These are phyloP conservation scores for Lindbergichthys nudifrons DNA, from an alignment of 2,797 vertebrate species.

Conservation along the genomic window DNA sequence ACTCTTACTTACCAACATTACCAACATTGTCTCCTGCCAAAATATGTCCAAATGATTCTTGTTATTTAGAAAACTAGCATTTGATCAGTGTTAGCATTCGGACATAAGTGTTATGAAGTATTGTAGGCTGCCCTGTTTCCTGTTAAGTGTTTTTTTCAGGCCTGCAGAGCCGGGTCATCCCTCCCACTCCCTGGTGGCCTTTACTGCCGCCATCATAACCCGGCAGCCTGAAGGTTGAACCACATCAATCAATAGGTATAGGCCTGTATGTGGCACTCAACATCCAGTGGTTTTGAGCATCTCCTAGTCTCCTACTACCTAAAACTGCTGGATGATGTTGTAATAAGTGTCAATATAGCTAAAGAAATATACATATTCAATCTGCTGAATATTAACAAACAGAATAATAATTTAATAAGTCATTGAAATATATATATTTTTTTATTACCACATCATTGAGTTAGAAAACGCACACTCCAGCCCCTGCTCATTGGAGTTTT, in stretches of 20 bases:
- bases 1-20: conserved; percentile 1
- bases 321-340: not conserved
- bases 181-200: conserved; percentile 27
- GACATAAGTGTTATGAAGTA: conserved; percentile 19
- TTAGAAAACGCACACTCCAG: too few species aligned
- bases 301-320: not conserved
- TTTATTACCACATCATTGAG: too few species aligned
- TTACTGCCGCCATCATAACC: conserved; percentile 39
- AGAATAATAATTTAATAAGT: not conserved
- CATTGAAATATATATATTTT: too few species aligned
- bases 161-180: conserved; percentile 40
- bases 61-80: conserved; percentile 19
- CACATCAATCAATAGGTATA: conserved; percentile 23
- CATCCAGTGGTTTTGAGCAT: conserved; percentile 1
- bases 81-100: conserved; percentile 10
- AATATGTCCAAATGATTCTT: not conserved
- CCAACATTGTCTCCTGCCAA: not conserved
- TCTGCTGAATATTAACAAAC: not conserved
- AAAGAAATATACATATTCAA: not conserved
- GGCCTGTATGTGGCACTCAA: not conserved
- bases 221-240: conserved; percentile 13
- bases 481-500: not conserved
- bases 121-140: conserved; percentile 55
- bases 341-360: not conserved
- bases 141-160: conserved; percentile 57